Conservation (phyloP, 2,888 invertebrate species). For the Buathra laborator region DNA sequence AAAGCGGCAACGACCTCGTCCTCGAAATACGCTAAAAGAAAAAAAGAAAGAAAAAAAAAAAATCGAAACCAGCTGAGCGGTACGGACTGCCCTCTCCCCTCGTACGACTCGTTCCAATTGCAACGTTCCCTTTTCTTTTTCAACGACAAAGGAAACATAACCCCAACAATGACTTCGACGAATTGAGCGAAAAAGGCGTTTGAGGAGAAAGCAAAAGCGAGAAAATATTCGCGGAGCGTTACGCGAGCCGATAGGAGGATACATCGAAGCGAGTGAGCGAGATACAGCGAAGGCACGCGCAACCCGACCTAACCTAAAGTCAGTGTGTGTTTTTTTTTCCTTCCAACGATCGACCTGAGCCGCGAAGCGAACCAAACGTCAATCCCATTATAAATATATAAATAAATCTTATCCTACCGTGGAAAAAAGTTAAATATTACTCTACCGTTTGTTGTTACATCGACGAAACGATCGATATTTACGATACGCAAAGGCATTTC, state of each 20-base stretch:
- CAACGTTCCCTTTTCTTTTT: background rate
- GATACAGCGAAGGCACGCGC: constrained; percentile 37
- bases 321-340: constrained; percentile 24
- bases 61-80: constrained; percentile 56
- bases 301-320: constrained; percentile 56
- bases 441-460: background rate
- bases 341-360: constrained; percentile 46
- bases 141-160: constrained; percentile 1
- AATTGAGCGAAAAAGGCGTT: constrained; percentile 11
- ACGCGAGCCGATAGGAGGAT: background rate
- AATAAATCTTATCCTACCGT: background rate
- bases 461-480: background rate
- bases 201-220: background rate
- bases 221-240: constrained; percentile 1
- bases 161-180: background rate
- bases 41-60: constrained; percentile 27
- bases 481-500: background rate
- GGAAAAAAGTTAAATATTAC: background rate
- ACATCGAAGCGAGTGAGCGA: constrained; percentile 4
- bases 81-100: background rate
- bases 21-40: constrained; percentile 4
- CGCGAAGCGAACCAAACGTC: constrained; percentile 32
- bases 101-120: background rate
- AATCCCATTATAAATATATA: constrained; percentile 22
- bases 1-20: constrained; percentile 36